These are phyloP conservation scores for Charina bottae DNA, from an alignment of 2,113 vertebrate species.

Conservation along the genomic window DNA sequence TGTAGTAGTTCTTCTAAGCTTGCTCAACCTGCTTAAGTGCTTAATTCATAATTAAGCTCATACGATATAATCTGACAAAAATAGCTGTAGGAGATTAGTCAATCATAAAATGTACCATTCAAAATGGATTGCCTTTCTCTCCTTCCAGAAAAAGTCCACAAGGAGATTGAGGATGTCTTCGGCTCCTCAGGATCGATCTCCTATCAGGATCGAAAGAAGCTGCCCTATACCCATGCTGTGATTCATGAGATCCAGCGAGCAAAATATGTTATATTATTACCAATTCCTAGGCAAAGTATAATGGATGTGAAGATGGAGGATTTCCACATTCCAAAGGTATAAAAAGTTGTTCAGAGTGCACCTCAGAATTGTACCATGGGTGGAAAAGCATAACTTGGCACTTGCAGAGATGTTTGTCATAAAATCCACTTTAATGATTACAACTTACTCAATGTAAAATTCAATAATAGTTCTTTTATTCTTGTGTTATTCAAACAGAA, in stretches of 20 bases:
- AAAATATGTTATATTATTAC: background rate
- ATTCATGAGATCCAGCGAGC: background rate
- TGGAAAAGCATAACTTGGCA: background rate
- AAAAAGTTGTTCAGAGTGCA: background rate
- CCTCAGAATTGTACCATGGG: background rate
- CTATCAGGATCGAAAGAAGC: background rate
- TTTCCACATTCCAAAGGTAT: constrained; percentile 12
- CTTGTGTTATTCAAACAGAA: no score
- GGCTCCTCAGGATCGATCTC: background rate
- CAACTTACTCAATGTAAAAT: no score
- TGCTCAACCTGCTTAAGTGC: background rate
- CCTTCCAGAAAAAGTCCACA: background rate
- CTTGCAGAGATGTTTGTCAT: no score
- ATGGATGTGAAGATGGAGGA: background rate
- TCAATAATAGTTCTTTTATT: no score
- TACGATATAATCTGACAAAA: background rate
- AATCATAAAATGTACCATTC: background rate
- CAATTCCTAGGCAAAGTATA: background rate
- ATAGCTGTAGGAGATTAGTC: background rate
- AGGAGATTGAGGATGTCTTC: background rate
- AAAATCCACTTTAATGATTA: no score
- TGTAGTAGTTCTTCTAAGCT: background rate
- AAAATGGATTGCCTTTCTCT: background rate
- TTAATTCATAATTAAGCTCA: background rate
- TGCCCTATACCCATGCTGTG: background rate